Base-by-base conservation (phyloP, 2,113 vertebrate species). In the Pelobates fuscus region DNA sequence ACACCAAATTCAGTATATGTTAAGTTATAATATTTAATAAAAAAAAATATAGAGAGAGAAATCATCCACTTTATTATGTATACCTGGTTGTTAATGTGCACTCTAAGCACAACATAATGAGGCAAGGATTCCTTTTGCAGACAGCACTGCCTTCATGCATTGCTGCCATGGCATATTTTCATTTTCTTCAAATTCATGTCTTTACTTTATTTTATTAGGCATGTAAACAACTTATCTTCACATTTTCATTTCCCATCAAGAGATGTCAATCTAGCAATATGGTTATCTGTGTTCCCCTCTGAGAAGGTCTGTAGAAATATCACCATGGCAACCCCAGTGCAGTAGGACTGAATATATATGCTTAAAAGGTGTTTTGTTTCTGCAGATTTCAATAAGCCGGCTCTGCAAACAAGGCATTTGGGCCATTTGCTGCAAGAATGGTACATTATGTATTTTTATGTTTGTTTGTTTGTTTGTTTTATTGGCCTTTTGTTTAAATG, bases 161-260 rank as follows among this genome's bases (percentile, higher is more conserved):
- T 54, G n/a, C 23, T 63, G 15, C 27, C 23, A 18, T 30, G 26
- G 46, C 20, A 52, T 52, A 14, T n/a, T 49, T 63, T 46, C 15
- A 21, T 37, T 27, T 72, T 20, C 67, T 11, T 80, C 46, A 66
- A 4, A 63, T 46, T 64, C 21, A n/a, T n/a, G n/a, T n/a, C 25
- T 6, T 71, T 27, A 65, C 80, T 78, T 30, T 21, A 67, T 81
- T 82, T 70, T 44, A 77, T 61, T 66, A 71, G 77, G 54, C 67
- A 43, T 70, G 2, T 70, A 14, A 15, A 78, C 76, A 6, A 26
- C 66, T 52, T 80, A 79, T 77, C 75, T 81, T 80, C 58, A 78
- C 60, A 63, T 54, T 72, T 72, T 72, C 27, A 72, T 72, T 67
- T 69, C 5, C 21, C 46, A 80, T 73, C 64, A 17, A 73, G 66